Base-by-base conservation (phyloP, 2,888 invertebrate genomes). In the Kuschelorhynchus macadamiae region DNA sequence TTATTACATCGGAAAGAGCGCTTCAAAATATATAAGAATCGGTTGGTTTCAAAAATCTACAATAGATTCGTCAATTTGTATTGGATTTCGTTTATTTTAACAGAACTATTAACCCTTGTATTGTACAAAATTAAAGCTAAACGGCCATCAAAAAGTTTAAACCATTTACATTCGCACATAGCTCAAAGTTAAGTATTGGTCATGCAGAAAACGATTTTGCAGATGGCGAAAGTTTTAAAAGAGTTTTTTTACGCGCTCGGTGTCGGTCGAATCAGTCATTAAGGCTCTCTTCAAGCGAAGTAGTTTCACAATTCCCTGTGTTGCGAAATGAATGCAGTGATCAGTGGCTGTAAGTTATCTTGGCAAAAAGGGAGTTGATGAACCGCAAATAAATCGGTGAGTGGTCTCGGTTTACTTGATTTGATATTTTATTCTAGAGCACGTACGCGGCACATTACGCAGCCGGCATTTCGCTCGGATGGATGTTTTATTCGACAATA, bases 381-480 rank as follows among this genome's bases (percentile, higher is more conserved):
- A 80, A 79, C 79, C 71, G 73, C 77, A 78, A 78, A 79, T 79
- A 78, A 78, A 79, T 78, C 78, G 75, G 78, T 78, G 77, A 80
- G 79, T 73, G 78, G 77, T 71, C 72, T 75, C 73, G 72, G 69
- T 69, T 73, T 76, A 71, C 63, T 71, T 66, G 64, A 70, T 73
- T 77, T 76, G 59, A 67, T 72, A 73, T 71, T 72, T 62, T 65
- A 69, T 71, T 74, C 44, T 44, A 11, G 44, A 30, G 41, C 59
- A 52, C 50, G 65, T 59, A 33, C 44, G 20, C 25, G 41, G 16
- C 18, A 42, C 16, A 50, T 41, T 62, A 50, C 47, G 32, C 33
- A 52, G 44, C 53, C 36, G n/a, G 12, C 25, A 61, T 46, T 30
- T 42, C 14, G 1, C n/a, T 14, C 14, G 42, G 42, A 42, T 14